Base-by-base conservation (phyloP, 2,888 invertebrate species). In the Athrips mouffetella region DNA sequence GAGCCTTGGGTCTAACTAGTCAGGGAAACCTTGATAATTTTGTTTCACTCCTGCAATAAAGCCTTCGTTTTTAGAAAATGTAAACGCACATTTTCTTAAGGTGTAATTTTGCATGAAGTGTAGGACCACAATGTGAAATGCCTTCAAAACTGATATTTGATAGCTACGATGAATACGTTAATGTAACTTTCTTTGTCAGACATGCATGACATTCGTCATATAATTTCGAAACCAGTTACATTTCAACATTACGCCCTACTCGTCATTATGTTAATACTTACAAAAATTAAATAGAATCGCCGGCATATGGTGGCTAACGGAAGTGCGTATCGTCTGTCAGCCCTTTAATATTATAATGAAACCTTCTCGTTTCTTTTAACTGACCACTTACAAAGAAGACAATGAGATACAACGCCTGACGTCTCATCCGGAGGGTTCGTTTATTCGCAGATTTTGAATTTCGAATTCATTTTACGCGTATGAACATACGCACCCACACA, bases 261-360 rank as follows among this genome's bases (percentile, higher is more conserved):
- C 56, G 52, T 63, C 60, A 73, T 72, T 72, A 69, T 71, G 60
- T 61, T 63, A 63, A 63, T 35, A 58, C 54, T 59, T 62, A 66
- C 64, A 59, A 59, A 69, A 68, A 68, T 70, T 72, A 68, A 80
- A 80, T 76, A 76, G 71, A 65, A 65, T 67, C 63, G 60, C 59
- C 58, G 70, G 70, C 86, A 86, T 81, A 84, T 85, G 87, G 81
- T 74, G 87, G 81, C 74, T 73, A 73, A 66, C 83, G 87, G 87
- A 87, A 86, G 83, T 82, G 68, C 76, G 83, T 83, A 82, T 88
- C 87, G 82, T 70, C 82, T 88, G 85, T 80, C 85, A 78, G 80
- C 68, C 71, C 70, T 81, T 80, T 78, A 78, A 78, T 80, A 82
- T 80, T 81, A 75, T 82, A 83, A 84, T 81, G 78, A 78, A 83